Evolutionary conservation across 2,888 invertebrate genomes (phyloP), one percentile per base, ranked within the genome.

Genomic region (Microctonus hyperodae): DNA sequence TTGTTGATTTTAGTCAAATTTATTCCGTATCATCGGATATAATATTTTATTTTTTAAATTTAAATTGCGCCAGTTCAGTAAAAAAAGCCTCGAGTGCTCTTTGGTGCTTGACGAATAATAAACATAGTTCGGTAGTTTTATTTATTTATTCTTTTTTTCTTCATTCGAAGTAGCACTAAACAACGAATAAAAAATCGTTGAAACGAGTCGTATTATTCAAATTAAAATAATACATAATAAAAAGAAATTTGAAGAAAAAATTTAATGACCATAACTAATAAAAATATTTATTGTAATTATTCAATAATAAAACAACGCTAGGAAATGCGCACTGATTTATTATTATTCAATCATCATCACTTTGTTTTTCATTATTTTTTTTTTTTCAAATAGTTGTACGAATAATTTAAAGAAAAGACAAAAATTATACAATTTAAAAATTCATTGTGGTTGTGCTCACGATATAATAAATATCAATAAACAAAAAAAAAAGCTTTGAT

Each of bases 1-100:
- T 61, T 57, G 64, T 66, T 70, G 58, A 51, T 67, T 67, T 51
- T 65, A 65, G 59, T 66, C 25, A 22, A 51, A 66, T 67, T 70
- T 62, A 22, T n/a, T 53, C 68, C 31, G 25, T 48, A 25, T 23
- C 11, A 50, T 64, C 57, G 16, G 44, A n/a, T 40, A 51, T 57
- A n/a, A 16, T 5, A 44, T 35, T 67, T 40, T 22, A 25, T 65
- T 33, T 25, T 64, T 66, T 31, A 57, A 33, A 31, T 67, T 59
- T 64, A 51, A 44, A 44, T 44, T 44, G 16, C 58, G n/a, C 23
- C n/a, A n/a, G n/a, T n/a, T n/a, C n/a, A n/a, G n/a, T 13, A 64
- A 25, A n/a, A n/a, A n/a, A n/a, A n/a, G n/a, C n/a, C 3, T 37
- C n/a, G 37, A n/a, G 37, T 25, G 33, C 33, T 56, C 33, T 13